Conservation (phyloP, 30 jellyfish, hydroid and myxozoan genomes). For the Hydra vulgaris region DNA sequence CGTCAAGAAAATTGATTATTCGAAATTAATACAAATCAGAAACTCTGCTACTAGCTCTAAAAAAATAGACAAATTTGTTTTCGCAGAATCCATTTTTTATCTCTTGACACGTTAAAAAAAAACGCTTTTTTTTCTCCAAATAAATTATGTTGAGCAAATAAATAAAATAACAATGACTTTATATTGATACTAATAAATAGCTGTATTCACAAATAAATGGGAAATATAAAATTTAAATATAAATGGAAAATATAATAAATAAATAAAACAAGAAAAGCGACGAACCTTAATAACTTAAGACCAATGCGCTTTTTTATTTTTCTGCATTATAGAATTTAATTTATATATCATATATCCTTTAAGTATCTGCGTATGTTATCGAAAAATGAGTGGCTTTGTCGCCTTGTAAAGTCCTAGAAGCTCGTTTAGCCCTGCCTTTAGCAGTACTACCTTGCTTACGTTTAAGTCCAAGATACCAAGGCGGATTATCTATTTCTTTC, state of each 20-base stretch:
- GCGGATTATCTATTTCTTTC: not conserved
- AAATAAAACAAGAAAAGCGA: not conserved
- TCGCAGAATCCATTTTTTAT: no score
- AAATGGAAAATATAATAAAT: no score
- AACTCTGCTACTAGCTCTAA: no score
- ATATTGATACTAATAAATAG: no score
- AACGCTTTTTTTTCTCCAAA: not conserved
- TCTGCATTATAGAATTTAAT: not conserved
- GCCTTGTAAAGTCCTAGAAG: conserved; percentile 35
- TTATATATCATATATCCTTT: not conserved
- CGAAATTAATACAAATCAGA: no score
- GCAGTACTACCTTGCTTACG: conserved; percentile 11
- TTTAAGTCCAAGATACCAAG: conserved; percentile 28
- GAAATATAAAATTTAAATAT: no score
- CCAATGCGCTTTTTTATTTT: not conserved
- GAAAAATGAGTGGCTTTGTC: conserved; percentile 33
- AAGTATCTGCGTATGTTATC: conserved; percentile 5
- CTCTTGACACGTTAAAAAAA: not conserved
- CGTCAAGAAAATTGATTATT: not conserved
- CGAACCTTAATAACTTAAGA: not conserved
- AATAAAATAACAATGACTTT: not conserved
- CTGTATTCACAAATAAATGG: no score
- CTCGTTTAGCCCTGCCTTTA: conserved; percentile 28
- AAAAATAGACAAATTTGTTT: no score
- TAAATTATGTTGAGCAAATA: not conserved